Evolutionary conservation across 2,113 vertebrate species (phyloP).

Genomic region (Gopherus evgoodei): DNA sequence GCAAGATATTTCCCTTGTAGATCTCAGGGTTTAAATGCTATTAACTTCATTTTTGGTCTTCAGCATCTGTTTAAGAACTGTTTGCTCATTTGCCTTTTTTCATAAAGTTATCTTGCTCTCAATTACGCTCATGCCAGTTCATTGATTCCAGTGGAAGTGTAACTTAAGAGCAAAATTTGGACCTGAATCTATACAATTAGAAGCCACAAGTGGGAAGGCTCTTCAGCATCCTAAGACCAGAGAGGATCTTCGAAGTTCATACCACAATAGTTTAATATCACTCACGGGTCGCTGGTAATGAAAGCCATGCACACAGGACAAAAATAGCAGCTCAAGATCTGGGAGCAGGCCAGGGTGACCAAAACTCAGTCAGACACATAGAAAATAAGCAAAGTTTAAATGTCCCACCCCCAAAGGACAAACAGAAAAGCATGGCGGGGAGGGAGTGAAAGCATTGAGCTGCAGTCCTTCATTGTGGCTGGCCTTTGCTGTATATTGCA

Average conservation of each 20-base stretch:
- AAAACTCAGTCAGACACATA: not conserved
- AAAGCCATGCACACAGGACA: not conserved
- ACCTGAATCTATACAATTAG: not conserved
- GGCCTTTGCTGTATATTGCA: not conserved
- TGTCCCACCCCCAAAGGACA: not conserved
- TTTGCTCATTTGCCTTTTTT: not conserved
- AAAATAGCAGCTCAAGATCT: not conserved
- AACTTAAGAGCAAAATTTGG: not conserved
- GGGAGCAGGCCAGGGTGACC: not conserved
- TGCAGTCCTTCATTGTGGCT: not conserved
- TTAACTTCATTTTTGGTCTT: not conserved
- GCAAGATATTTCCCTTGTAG: not conserved
- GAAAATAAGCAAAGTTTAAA: not conserved
- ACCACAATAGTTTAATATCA: not conserved
- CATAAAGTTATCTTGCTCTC: not conserved
- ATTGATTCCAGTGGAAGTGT: not conserved
- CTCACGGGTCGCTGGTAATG: not conserved
- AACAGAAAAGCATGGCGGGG: not conserved
- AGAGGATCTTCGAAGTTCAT: not conserved
- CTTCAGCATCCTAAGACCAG: not conserved
- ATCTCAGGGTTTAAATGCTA: not conserved
- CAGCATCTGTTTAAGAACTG: not conserved
- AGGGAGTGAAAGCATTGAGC: not conserved
- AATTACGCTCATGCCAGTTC: not conserved
- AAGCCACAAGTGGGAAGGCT: not conserved